Base-by-base conservation (phyloP, 2,797 vertebrate genomes). In the Graptemys geographica region DNA sequence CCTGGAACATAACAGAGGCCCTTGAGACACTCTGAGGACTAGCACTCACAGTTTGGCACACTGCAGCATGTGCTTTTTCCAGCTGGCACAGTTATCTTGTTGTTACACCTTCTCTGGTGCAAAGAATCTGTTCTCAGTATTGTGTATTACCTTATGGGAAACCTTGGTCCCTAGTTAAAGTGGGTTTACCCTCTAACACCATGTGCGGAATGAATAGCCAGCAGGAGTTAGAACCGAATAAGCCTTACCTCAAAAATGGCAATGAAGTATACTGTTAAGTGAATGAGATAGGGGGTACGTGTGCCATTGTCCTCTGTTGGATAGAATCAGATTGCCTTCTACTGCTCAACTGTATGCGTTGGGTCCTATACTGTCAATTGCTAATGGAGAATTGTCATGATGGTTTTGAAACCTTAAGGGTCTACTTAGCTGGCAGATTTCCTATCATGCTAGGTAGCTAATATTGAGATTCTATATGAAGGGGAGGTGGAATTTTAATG, bases 401-500 rank as follows among this genome's bases (percentile, higher is more conserved):
- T 83, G 91, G 52, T 95, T 95, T 92, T 93, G 88, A 92, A 94
- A 13, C 79, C 0, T 0, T 65, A 83, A 62, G 78, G 1, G 0
- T 12, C 0, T 0, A 23, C 89, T 93, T 69, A 81, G 19, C 28
- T 86, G 49, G 83, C 88, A 93, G 55, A 82, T 87, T 90, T 95
- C 86, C 79, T 37, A 90, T 95, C 84, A 55, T 65, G 41, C 69
- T 92, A 93, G 74, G 81, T 8, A 6, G 86, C 65, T 80, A 90
- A 59, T 10, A 81, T 47, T 0, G 0, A 81, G 47, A 55, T 4
- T 55, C 0, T 0, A 27, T 0, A 0, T 57, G 81, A 74, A 89
- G 59, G 91, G 74, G 19, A 53, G 57, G 79, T 59, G 27, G 57
- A 11, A 57, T 31, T 59, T 59, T 59, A 59, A 31, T 59, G 57